Evolutionary conservation across 2,797 vertebrate genomes (phyloP), one percentile per base, ranked within the genome.

Genomic region (Gallinago stenura): DNA sequence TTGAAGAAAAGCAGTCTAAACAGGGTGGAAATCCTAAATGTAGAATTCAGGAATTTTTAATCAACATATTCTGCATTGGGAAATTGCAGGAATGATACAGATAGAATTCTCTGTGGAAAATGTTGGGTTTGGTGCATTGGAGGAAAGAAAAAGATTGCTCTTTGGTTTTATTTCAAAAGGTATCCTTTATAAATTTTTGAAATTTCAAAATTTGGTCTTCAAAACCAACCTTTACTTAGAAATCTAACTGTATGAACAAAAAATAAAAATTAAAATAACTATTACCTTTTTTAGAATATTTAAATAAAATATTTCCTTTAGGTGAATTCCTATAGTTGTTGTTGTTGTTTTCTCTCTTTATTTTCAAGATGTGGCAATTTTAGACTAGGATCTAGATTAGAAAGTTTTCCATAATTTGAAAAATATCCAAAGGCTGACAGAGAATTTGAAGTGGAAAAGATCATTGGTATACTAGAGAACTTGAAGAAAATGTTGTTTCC

Each of bases 351-450:
- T 64, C n/a, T 64, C 51, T 81, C 69, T 69, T 92, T 76, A 39
- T 50, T 81, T n/a, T 50, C 12, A 46, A 0, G 33, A 28, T 66
- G 11, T 50, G 54, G 54, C n/a, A 58, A 9, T 90, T 79, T 87
- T 87, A 76, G 46, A 65, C 45, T 16, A 84, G 45, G 8, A 61
- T 84, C 57, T 94, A 31, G 28, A 65, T 3, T 45, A 19, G 15
- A 60, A 68, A 50, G 25, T 93, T 94, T 89, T 31, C 24, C 4
- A 4, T 53, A 73, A 60, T 83, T 71, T 83, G 20, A 62, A 94
- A 86, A 83, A 45, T 37, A 39, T 26, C 13, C 17, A 15, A 94
- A 81, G 14, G 1, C 11, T 68, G 35, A 21, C 8, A 30, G 8
- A 71, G 19, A 75, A 28, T 87, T 78, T 35, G 24, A 73, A 73